Percentiles rank a stretch among this genome's conserved stretches.
Evolutionary conservation across 2,797 vertebrate genomes (phyloP).

Genomic region (Acropternis orthonyx): DNA sequence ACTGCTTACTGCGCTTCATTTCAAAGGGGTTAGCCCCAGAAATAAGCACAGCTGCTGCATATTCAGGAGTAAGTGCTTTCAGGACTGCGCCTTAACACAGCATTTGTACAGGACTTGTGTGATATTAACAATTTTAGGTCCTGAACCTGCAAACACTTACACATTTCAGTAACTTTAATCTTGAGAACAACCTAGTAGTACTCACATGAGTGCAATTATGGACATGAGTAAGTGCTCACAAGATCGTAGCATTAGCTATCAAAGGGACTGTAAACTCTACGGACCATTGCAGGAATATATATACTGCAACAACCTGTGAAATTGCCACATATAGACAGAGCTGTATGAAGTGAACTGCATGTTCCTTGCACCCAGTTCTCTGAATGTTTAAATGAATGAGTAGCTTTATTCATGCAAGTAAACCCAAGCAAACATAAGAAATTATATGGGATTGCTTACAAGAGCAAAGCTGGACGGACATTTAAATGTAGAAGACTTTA

Average conservation of each 20-base stretch:
- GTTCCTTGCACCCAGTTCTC: neutral
- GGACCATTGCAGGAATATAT: slow-evolving; percentile 10
- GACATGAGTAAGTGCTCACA: neutral
- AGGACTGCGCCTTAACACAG: neutral
- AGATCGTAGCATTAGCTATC: slow-evolving; percentile 29
- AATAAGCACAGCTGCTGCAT: slow-evolving; percentile 12
- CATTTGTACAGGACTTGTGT: slow-evolving; percentile 5
- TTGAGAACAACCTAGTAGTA: neutral
- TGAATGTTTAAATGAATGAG: neutral
- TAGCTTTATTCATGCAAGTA: neutral
- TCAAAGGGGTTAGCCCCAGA: slow-evolving; percentile 32
- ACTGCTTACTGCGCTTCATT: neutral
- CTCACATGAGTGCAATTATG: slow-evolving; percentile 2
- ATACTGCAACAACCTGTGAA: slow-evolving; percentile 41
- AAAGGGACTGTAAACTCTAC: slow-evolving; percentile 40
- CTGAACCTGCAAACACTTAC: slow-evolving; percentile 35
- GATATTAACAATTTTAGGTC: slow-evolving; percentile 33
- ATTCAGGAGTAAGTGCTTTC: slow-evolving; percentile 21
- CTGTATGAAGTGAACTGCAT: neutral
- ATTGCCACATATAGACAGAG: neutral
- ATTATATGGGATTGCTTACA: neutral
- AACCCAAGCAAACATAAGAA: neutral
- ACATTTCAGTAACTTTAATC: slow-evolving; percentile 31
- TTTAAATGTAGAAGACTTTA: neutral
- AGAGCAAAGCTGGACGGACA: neutral